Base-by-base conservation (phyloP, 2,888 invertebrate genomes). In the Dicycla oo region DNA sequence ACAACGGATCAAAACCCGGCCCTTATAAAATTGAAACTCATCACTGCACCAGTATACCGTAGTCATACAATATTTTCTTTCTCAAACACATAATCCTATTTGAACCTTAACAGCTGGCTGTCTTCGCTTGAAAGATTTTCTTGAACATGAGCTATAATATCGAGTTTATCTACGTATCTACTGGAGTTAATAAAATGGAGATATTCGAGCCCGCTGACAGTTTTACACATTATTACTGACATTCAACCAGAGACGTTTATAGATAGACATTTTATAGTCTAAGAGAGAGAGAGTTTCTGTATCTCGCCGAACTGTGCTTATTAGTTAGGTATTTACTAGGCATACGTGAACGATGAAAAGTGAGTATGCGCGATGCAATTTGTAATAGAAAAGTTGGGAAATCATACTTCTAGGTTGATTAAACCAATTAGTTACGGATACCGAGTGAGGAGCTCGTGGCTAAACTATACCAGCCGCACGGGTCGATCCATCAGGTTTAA, bases 21-120 rank as follows among this genome's bases (percentile, higher is more conserved):
- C n/a, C 15, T 51, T 34, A 57, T 45, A 51, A 45, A 68, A 68
- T 43, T 49, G 10, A 49, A 20, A 58, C 38, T 40, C 34, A 47
- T 43, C 43, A 20, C 15, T 56, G 15, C 54, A 34, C 45, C 13
- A 40, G 20, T 53, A 49, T 45, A 18, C 23, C 30, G 30, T 30
- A 49, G 38, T 69, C 77, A 69, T 45, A 45, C 45, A 58, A 45
- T 58, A 77, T 77, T 77, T 77, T 77, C 45, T 58, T 69, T 45
- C 45, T 69, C 38, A 30, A 45, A 58, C 45, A 77, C 20, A 38
- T 53, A 77, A 78, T 70, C 45, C 30, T 58, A 78, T 58, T 69
- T 77, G 45, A 53, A 51, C 6, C 78, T 23, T 30, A 74, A 30
- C 45, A 70, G 58, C 51, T 40, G 15, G 34, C 15, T 38, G 23